These are phyloP conservation scores for Antheraea assamensis DNA, from an alignment of 2,888 invertebrate species.

Conservation along the genomic window DNA sequence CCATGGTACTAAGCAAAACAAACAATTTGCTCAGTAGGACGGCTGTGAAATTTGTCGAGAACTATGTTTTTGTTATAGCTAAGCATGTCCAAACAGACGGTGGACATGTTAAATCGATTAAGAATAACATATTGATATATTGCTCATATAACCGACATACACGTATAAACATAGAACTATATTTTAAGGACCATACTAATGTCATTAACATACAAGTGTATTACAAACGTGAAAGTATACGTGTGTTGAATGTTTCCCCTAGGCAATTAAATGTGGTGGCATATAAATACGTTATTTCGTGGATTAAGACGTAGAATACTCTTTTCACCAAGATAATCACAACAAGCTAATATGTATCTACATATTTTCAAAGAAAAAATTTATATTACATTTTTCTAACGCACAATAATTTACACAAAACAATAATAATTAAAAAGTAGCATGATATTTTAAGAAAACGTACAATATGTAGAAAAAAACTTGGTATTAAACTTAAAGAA, in stretches of 20 bases:
- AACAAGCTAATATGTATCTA: too few species aligned
- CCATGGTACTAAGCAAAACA: constrained; percentile 70
- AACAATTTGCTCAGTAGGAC: constrained; percentile 67
- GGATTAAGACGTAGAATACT: too few species aligned
- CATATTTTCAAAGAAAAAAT: not conserved
- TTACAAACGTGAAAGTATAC: too few species aligned
- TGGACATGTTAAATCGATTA: constrained; percentile 73
- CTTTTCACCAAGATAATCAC: too few species aligned
- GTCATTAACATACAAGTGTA: not conserved
- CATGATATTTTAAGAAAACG: not conserved
- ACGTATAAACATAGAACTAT: not conserved
- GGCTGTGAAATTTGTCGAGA: constrained; percentile 51
- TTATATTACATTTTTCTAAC: not conserved
- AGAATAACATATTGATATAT: constrained; percentile 42
- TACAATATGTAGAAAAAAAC: not conserved
- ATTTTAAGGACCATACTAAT: not conserved
- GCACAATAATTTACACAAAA: not conserved
- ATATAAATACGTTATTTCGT: too few species aligned
- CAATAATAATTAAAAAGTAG: not conserved
- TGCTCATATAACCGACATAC: not conserved
- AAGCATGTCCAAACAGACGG: constrained; percentile 47
- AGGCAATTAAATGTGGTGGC: too few species aligned
- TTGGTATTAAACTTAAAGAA: not conserved
- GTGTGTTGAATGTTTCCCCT: too few species aligned
- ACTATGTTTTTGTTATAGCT: constrained; percentile 60